These are phyloP conservation scores for Hippoglossus hippoglossus DNA, from an alignment of 2,797 vertebrate genomes.

Conservation along the genomic window DNA sequence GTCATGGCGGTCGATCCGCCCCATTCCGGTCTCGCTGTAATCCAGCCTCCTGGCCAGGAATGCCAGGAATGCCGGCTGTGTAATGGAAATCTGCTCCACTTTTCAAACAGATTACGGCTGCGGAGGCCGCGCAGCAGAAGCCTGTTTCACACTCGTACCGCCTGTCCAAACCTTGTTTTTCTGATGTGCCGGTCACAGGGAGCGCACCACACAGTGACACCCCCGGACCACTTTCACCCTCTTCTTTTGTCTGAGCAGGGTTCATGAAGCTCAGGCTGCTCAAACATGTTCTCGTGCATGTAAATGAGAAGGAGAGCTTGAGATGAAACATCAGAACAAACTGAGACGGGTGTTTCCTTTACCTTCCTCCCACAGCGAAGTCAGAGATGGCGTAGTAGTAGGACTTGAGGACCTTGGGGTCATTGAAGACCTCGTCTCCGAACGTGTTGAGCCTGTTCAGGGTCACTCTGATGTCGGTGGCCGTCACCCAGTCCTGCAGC, in stretches of 20 bases:
- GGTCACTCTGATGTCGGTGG: conserved; percentile 96
- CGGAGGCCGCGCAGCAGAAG: conserved; percentile 23
- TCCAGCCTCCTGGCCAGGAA: conserved; percentile 76
- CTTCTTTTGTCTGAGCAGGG: no score
- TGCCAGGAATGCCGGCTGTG: conserved; percentile 80
- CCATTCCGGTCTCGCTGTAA: conserved; percentile 67
- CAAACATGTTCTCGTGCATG: not conserved
- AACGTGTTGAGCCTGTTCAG: conserved; percentile 98
- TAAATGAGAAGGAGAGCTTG: no score
- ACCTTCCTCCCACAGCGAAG: conserved; percentile 98
- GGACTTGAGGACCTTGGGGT: conserved; percentile 98
- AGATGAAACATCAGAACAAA: no score
- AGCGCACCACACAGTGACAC: not conserved
- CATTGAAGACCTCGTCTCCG: conserved; percentile 98
- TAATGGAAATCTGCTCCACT: conserved; percentile 81
- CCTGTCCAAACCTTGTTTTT: conserved; percentile 16
- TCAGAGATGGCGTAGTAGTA: conserved; percentile 99
- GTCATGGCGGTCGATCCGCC: conserved; percentile 43
- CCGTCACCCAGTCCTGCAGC: conserved; percentile 95
- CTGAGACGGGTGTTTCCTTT: conserved; percentile 25
- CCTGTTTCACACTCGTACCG: conserved; percentile 35
- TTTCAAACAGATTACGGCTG: conserved; percentile 74
- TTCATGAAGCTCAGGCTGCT: no score
- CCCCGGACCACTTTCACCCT: no score
- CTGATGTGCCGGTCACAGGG: not conserved